Conservation (phyloP, 2,888 invertebrate species). For the Cosmia trapezina region DNA sequence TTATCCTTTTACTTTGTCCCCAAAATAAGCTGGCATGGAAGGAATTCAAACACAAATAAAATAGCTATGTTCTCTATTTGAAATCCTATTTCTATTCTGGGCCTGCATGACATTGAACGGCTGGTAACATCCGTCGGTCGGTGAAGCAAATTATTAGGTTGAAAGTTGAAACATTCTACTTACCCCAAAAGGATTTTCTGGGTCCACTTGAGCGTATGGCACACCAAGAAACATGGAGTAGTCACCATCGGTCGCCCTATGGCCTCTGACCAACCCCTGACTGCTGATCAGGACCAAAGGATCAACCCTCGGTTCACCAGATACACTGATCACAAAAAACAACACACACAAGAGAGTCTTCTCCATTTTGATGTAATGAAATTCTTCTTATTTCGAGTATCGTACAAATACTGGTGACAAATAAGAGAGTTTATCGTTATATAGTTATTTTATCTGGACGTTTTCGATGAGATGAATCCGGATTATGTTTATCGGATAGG, state of each 20-base stretch:
- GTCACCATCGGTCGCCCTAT: slow-evolving; percentile 79
- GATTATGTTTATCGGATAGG: slow-evolving; percentile 65
- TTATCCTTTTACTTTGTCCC: background rate
- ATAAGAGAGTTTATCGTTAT: slow-evolving; percentile 57
- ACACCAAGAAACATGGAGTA: slow-evolving; percentile 85
- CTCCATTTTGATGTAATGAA: slow-evolving; percentile 63
- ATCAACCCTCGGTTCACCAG: slow-evolving; percentile 78
- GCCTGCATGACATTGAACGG: slow-evolving; percentile 43
- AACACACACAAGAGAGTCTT: slow-evolving; percentile 58
- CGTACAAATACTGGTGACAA: slow-evolving; percentile 49
- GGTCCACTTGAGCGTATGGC: slow-evolving; percentile 83
- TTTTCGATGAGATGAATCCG: slow-evolving; percentile 69
- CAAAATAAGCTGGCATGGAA: slow-evolving; percentile 39
- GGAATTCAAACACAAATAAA: slow-evolving; percentile 41
- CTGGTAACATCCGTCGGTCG: slow-evolving; percentile 2
- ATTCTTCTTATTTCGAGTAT: slow-evolving; percentile 46
- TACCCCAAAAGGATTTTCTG: slow-evolving; percentile 85
- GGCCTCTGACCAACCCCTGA: slow-evolving; percentile 84
- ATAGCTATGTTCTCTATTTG: slow-evolving; percentile 33
- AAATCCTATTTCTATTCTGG: slow-evolving; percentile 48
- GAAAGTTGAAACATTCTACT: slow-evolving; percentile 66
- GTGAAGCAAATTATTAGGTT: background rate
- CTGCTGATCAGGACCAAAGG: slow-evolving; percentile 80
- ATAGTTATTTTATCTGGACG: slow-evolving; percentile 76
- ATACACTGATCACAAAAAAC: slow-evolving; percentile 57